phyloP scores from a whole-genome alignment of 1,140 invertebrate genomes.

The Heliothis subflexa region DNA sequence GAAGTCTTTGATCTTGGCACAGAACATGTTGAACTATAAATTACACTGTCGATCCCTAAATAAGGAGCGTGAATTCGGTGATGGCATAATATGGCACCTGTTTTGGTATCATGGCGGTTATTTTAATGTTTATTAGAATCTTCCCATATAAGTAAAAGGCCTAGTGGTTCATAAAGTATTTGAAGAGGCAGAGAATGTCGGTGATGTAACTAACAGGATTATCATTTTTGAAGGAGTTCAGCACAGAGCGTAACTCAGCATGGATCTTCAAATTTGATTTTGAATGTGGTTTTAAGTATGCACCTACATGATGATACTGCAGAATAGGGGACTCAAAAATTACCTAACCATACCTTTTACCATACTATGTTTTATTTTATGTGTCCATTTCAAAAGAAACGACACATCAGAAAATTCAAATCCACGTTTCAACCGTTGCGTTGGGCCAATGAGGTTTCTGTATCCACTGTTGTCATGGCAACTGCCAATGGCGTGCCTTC shows the following conservation, averaged over 20 bases:
- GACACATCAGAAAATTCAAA: background rate
- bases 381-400: too few relatives aligned
- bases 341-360: too few relatives aligned
- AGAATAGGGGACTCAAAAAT: too few relatives aligned
- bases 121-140: background rate
- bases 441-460: background rate
- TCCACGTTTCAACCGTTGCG: background rate
- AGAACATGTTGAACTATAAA: background rate
- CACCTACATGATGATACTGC: too few relatives aligned
- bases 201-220: too few relatives aligned
- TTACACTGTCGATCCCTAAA: background rate
- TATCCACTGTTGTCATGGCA: background rate
- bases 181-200: background rate
- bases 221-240: too few relatives aligned
- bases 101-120: background rate
- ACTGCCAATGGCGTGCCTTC: slow-evolving; percentile 10
- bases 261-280: too few relatives aligned
- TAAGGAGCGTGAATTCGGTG: background rate
- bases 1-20: background rate
- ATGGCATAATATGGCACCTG: background rate
- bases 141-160: background rate
- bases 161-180: background rate
- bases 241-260: too few relatives aligned
- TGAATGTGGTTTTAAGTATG: too few relatives aligned
- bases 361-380: too few relatives aligned